phyloP scores from a whole-genome alignment of 2,888 invertebrate species.

The Thecocarcelia acutangulata region DNA sequence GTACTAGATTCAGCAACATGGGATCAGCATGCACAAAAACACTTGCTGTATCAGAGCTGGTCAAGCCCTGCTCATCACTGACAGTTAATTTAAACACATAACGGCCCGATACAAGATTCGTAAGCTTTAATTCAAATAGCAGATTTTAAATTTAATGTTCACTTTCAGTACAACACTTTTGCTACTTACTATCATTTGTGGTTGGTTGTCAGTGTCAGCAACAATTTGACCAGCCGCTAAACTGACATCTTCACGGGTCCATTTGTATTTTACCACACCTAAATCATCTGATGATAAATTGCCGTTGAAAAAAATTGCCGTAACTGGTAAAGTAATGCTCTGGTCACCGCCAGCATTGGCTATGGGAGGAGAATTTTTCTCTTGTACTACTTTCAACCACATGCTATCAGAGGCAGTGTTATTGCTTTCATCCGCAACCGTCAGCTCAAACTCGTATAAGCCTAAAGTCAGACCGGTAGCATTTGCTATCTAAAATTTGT shows the following conservation, averaged over 20 bases:
- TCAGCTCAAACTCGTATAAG: slow-evolving; percentile 89
- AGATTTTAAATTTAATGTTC: not conserved
- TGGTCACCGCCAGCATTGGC: slow-evolving; percentile 94
- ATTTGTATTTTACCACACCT: slow-evolving; percentile 90
- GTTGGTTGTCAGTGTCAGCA: slow-evolving; percentile 87
- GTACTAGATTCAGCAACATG: slow-evolving; percentile 88
- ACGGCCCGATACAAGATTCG: slow-evolving; percentile 92
- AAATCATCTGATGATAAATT: slow-evolving; percentile 93
- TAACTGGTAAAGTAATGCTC: slow-evolving; percentile 88
- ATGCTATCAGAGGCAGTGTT: slow-evolving; percentile 89
- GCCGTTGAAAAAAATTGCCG: slow-evolving; percentile 91
- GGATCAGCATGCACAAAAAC: slow-evolving; percentile 91
- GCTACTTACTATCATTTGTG: slow-evolving; percentile 87
- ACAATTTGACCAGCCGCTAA: slow-evolving; percentile 93
- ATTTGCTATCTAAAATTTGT: slow-evolving; percentile 84
- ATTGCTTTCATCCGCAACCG: slow-evolving; percentile 92
- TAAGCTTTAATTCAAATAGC: slow-evolving; percentile 83
- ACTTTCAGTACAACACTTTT: not conserved
- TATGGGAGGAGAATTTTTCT: slow-evolving; percentile 93
- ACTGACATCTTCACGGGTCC: slow-evolving; percentile 89
- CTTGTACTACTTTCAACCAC: slow-evolving; percentile 91
- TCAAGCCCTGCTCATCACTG: slow-evolving; percentile 93
- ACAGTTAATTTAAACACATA: slow-evolving; percentile 95
- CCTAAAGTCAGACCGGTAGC: slow-evolving; percentile 92
- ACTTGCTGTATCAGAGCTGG: slow-evolving; percentile 90